phyloP scores from a whole-genome alignment of 2,888 invertebrate genomes.

The Xylophagus ater region DNA sequence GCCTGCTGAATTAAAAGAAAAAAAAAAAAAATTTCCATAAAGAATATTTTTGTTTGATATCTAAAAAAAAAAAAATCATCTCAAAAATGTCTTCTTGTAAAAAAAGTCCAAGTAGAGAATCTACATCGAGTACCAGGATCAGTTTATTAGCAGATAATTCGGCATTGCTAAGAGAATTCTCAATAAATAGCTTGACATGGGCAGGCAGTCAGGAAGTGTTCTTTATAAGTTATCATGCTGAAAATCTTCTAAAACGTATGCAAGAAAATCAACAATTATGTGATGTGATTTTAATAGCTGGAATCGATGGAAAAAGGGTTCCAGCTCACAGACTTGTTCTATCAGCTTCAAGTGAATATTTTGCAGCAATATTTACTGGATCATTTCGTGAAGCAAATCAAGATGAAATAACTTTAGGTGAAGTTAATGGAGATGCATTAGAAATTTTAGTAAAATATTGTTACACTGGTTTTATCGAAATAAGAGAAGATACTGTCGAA shows the following conservation, averaged over 20 bases:
- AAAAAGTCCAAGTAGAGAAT: constrained; percentile 38
- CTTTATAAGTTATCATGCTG: constrained; percentile 69
- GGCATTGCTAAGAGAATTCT: constrained; percentile 55
- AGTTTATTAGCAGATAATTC: constrained; percentile 34
- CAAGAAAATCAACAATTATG: constrained; percentile 73
- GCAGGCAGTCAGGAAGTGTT: constrained; percentile 65
- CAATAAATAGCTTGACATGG: constrained; percentile 54
- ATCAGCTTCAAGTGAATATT: constrained; percentile 87
- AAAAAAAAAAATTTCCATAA: too few species aligned
- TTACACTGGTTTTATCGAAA: constrained; percentile 64
- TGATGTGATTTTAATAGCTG: constrained; percentile 78
- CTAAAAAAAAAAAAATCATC: too few species aligned
- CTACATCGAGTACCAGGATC: constrained; percentile 34
- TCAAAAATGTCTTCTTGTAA: too few species aligned
- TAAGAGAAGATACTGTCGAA: constrained; percentile 86
- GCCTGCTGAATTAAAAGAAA: too few species aligned
- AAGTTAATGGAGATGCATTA: constrained; percentile 77
- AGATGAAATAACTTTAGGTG: constrained; percentile 71
- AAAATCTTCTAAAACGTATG: constrained; percentile 70
- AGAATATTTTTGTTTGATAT: too few species aligned
- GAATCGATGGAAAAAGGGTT: constrained; percentile 54
- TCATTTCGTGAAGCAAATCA: constrained; percentile 73
- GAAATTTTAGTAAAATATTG: constrained; percentile 79
- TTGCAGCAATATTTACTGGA: constrained; percentile 91
- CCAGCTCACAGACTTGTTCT: constrained; percentile 80